Conservation (phyloP, 2,888 invertebrate genomes). For the Dasysyrphus albostriatus region DNA sequence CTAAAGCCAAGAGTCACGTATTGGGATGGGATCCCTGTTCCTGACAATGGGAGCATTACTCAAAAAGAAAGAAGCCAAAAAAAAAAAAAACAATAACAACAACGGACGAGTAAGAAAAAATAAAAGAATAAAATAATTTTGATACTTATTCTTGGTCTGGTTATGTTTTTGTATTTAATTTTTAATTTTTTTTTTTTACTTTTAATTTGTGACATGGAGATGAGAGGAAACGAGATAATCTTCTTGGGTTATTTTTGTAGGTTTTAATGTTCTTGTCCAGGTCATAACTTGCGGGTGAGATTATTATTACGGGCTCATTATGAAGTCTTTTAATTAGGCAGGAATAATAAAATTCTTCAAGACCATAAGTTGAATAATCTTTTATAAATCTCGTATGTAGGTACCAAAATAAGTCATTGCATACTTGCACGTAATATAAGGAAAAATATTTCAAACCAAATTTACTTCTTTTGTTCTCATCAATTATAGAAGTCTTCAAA, state of each 20-base stretch:
- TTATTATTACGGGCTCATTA: constrained; percentile 67
- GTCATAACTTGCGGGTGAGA: constrained; percentile 70
- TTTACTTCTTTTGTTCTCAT: constrained; percentile 35
- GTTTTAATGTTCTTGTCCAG: constrained; percentile 57
- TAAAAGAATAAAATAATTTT: constrained; percentile 49
- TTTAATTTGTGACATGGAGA: constrained; percentile 42
- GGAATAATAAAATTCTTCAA: constrained; percentile 19
- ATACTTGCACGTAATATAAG: constrained; percentile 10
- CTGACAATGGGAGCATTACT: constrained; percentile 54
- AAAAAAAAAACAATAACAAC: constrained; percentile 3
- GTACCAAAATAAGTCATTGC: not conserved
- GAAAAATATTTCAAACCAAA: constrained; percentile 2
- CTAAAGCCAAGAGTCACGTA: constrained; percentile 70
- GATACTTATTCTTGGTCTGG: constrained; percentile 50
- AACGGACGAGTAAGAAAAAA: constrained; percentile 24
- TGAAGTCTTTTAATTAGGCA: constrained; percentile 62
- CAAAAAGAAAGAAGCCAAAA: constrained; percentile 28
- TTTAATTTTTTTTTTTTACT: constrained; percentile 4
- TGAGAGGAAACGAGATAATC: constrained; percentile 63
- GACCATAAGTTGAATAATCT: constrained; percentile 40
- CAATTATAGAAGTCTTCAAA: constrained; percentile 18
- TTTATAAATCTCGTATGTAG: constrained; percentile 16
- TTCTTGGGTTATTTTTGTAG: constrained; percentile 46
- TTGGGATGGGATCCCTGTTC: constrained; percentile 48
- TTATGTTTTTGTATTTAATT: constrained; percentile 20